These are phyloP conservation scores for Agonopterix heracliana DNA, from an alignment of 2,888 invertebrate species.

Conservation along the genomic window DNA sequence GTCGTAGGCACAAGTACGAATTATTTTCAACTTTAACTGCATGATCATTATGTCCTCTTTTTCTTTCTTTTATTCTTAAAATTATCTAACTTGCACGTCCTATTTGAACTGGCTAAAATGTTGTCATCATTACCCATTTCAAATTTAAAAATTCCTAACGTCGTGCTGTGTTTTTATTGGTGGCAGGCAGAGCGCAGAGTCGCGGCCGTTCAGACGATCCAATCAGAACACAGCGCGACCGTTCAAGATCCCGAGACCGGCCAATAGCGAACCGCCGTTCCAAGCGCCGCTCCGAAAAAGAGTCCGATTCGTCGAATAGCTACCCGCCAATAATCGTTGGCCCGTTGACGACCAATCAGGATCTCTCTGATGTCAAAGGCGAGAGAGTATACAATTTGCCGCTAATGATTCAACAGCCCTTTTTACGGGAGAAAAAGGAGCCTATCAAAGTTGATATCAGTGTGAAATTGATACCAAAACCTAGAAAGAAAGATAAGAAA, in stretches of 20 bases:
- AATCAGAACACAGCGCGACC: constrained; percentile 76
- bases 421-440: constrained; percentile 79
- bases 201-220: constrained; percentile 73
- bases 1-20: constrained; percentile 91
- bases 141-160: constrained; percentile 49
- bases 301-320: constrained; percentile 77
- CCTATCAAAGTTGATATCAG: constrained; percentile 87
- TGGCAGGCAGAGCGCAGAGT: constrained; percentile 75
- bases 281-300: constrained; percentile 71
- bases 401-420: constrained; percentile 75
- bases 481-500: constrained; percentile 62
- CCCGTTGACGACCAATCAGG: constrained; percentile 70
- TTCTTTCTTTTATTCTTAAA: constrained; percentile 1
- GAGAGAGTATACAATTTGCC: constrained; percentile 67
- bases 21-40: constrained; percentile 51
- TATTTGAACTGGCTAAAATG: constrained; percentile 15
- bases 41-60: constrained; percentile 33
- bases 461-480: constrained; percentile 83
- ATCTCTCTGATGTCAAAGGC: constrained; percentile 59
- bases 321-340: constrained; percentile 65
- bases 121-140: constrained; percentile 64
- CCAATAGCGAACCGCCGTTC: constrained; percentile 50
- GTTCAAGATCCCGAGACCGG: constrained; percentile 57
- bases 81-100: constrained; percentile 2
- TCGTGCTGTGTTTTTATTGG: constrained; percentile 77